A percentile compares a stretch with the other conserved stretches of the same genome.
Evolutionary conservation across 2,113 vertebrate genomes (phyloP).

Genomic region (Chauna torquata): DNA sequence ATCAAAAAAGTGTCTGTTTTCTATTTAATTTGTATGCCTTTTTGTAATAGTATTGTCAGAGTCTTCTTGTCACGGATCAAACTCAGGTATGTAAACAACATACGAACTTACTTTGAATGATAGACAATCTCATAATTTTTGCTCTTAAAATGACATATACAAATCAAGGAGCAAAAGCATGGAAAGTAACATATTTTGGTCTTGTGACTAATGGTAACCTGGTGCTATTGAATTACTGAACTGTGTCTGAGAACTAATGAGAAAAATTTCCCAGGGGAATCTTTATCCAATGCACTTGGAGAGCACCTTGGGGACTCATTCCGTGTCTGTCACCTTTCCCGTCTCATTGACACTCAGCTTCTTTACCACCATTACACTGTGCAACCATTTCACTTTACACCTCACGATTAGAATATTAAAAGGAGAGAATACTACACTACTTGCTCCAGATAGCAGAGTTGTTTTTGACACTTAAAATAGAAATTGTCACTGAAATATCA

Average conservation of each 20-base stretch:
- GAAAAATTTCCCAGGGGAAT: conserved; percentile 93
- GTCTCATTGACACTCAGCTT: conserved; percentile 93
- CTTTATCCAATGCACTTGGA: conserved; percentile 93
- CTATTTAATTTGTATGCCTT: conserved; percentile 29
- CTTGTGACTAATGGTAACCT: conserved; percentile 91
- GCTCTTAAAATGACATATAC: conserved; percentile 74
- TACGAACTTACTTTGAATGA: conserved; percentile 44
- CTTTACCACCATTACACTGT: conserved; percentile 89
- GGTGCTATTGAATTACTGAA: conserved; percentile 94
- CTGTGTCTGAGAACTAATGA: conserved; percentile 98
- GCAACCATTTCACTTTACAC: conserved; percentile 97
- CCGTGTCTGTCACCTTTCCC: conserved; percentile 91
- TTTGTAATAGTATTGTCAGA: conserved; percentile 14
- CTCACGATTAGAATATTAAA: conserved; percentile 94
- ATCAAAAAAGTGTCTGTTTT: conserved; percentile 22
- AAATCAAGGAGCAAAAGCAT: conserved; percentile 82
- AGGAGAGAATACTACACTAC: conserved; percentile 78
- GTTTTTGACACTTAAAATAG: conserved; percentile 85
- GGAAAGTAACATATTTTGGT: conserved; percentile 81
- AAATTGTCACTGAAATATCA: conserved; percentile 83
- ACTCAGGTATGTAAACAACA: conserved; percentile 74
- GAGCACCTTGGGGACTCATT: conserved; percentile 92
- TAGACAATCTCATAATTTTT: conserved; percentile 68
- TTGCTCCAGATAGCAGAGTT: conserved; percentile 77
- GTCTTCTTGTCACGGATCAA: conserved; percentile 60